Evolutionary conservation across 1,140 invertebrate species (phyloP).

Genomic region (Aphaenogaster ashmeadi): DNA sequence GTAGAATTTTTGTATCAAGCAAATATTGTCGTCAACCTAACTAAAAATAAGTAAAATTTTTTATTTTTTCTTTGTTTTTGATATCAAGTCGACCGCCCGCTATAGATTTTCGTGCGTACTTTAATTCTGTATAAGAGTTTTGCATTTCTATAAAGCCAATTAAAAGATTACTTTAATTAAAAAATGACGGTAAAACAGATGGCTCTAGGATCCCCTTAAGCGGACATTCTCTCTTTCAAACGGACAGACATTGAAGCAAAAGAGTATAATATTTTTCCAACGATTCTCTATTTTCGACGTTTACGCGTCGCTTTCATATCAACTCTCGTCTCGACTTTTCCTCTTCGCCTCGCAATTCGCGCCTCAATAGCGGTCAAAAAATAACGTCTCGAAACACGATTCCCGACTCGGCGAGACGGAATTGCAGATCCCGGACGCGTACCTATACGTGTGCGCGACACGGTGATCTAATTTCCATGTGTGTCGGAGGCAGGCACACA

Average conservation of each 20-base stretch:
- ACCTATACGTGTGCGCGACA: conserved; percentile 65
- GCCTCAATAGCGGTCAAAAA: background rate
- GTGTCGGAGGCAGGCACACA: conserved; percentile 6
- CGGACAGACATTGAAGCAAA: background rate
- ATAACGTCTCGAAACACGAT: conserved; percentile 35
- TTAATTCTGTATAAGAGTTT: too few relatives aligned
- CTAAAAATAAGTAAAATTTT: too few relatives aligned
- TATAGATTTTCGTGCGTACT: too few relatives aligned
- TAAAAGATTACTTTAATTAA: too few relatives aligned
- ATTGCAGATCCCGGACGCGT: conserved; percentile 14
- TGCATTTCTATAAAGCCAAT: too few relatives aligned
- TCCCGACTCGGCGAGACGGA: conserved; percentile 43
- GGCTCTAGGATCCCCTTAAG: background rate
- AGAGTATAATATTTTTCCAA: too few relatives aligned
- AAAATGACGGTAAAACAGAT: too few relatives aligned
- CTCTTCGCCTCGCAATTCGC: background rate
- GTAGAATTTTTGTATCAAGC: too few relatives aligned
- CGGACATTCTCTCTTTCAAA: background rate
- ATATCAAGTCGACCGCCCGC: too few relatives aligned
- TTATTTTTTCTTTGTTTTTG: too few relatives aligned
- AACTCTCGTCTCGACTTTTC: conserved; percentile 1
- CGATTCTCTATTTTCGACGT: background rate
- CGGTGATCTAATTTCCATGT: conserved; percentile 78
- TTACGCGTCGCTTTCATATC: background rate
- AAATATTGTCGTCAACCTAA: too few relatives aligned